These are phyloP conservation scores for Chloroclystis v-ata DNA, from an alignment of 2,888 invertebrate species.

Conservation along the genomic window DNA sequence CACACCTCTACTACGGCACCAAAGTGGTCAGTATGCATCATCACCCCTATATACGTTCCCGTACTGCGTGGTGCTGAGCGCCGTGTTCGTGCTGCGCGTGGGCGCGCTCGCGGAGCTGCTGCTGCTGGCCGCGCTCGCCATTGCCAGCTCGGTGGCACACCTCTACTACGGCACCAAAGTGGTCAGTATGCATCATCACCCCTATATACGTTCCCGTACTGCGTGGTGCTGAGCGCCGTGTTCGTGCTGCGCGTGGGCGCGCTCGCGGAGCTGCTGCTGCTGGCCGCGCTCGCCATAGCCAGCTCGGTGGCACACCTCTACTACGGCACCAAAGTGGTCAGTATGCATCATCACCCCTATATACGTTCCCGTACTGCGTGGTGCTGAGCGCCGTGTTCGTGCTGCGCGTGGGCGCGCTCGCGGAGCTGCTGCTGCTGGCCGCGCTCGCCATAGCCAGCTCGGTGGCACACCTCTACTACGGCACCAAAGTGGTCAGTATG, in stretches of 20 bases:
- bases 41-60: slow-evolving; percentile 48
- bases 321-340: slow-evolving; percentile 95
- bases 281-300: slow-evolving; percentile 84
- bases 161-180: slow-evolving; percentile 95
- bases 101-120: slow-evolving; percentile 80
- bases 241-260: slow-evolving; percentile 54
- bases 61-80: slow-evolving; percentile 67
- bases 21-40: slow-evolving; percentile 85
- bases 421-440: slow-evolving; percentile 85
- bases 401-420: slow-evolving; percentile 52
- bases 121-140: slow-evolving; percentile 84
- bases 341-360: slow-evolving; percentile 37
- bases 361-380: not conserved
- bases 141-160: slow-evolving; percentile 86
- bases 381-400: slow-evolving; percentile 61
- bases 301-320: slow-evolving; percentile 90
- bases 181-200: slow-evolving; percentile 77
- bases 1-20: slow-evolving; percentile 95
- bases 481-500: slow-evolving; percentile 90
- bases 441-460: slow-evolving; percentile 84
- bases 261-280: slow-evolving; percentile 81
- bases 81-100: slow-evolving; percentile 52
- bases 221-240: slow-evolving; percentile 61
- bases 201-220: slow-evolving; percentile 63
- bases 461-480: slow-evolving; percentile 93